phyloP scores from a whole-genome alignment of 2,797 vertebrate genomes.

The Smutsia gigantea region DNA sequence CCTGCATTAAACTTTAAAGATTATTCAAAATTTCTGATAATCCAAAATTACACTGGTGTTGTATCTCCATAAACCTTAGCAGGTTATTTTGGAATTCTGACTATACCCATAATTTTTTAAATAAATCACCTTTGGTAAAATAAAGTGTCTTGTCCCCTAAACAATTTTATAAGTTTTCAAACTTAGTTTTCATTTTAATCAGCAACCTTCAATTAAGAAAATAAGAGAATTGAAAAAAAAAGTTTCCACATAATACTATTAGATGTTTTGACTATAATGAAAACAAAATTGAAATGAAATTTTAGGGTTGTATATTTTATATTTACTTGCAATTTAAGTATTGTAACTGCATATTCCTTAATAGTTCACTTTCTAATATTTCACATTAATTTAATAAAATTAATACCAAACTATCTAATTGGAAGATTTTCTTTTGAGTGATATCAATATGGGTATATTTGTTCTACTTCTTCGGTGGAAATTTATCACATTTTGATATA shows the following conservation, averaged over 20 bases:
- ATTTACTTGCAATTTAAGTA: background rate
- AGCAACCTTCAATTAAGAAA: background rate
- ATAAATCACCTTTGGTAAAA: background rate
- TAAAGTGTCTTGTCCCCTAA: background rate
- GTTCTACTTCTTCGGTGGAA: background rate
- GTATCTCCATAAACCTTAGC: background rate
- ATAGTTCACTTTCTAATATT: background rate
- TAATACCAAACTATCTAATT: background rate
- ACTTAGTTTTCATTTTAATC: background rate
- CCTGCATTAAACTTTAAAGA: background rate
- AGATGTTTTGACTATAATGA: background rate
- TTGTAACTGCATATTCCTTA: background rate
- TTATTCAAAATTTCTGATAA: background rate
- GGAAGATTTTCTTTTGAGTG: background rate
- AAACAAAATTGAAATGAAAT: background rate
- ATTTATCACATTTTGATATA: background rate
- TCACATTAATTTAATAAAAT: background rate
- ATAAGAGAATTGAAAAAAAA: background rate
- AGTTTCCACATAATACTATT: background rate
- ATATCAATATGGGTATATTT: background rate
- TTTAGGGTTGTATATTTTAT: background rate
- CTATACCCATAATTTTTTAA: background rate
- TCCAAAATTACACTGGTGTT: background rate
- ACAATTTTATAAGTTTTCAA: background rate
- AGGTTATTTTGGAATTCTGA: background rate